Percentiles rank a stretch among this genome's conserved stretches.
These are phyloP conservation scores for Orientallactaga bullata DNA, from an alignment of 2,113 vertebrate species.

Conservation along the genomic window DNA sequence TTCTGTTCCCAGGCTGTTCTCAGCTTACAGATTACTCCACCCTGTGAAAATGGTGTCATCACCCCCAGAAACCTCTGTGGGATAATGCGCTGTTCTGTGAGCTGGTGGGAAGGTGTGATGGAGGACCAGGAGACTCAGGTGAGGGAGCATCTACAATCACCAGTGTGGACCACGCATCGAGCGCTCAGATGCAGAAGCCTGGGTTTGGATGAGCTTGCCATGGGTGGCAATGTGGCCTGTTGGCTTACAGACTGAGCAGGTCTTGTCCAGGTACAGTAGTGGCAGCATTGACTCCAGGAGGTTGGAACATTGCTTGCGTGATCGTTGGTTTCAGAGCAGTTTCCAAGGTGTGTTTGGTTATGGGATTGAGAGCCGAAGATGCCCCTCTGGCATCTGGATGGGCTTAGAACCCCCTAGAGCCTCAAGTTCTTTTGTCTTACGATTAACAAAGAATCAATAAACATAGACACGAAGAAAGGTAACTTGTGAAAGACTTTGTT, in stretches of 20 bases:
- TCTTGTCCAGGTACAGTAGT: too few relatives aligned
- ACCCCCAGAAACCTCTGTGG: neutral
- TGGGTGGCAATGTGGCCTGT: neutral
- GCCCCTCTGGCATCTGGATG: too few relatives aligned
- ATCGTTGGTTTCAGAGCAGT: neutral
- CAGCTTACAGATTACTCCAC: neutral
- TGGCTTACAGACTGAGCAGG: neutral
- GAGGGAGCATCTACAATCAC: neutral
- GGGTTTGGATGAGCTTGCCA: neutral
- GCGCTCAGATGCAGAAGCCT: too few relatives aligned
- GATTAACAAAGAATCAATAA: too few relatives aligned
- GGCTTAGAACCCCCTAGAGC: too few relatives aligned
- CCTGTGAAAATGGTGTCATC: neutral
- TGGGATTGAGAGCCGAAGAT: too few relatives aligned
- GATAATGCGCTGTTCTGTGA: neutral
- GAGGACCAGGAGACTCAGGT: too few relatives aligned
- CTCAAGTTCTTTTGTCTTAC: too few relatives aligned
- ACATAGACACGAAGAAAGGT: too few relatives aligned
- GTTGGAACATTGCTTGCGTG: neutral
- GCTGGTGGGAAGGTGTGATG: neutral
- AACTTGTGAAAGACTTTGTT: too few relatives aligned
- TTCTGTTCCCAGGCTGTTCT: conserved; percentile 54
- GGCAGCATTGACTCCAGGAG: neutral
- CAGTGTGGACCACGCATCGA: neutral
- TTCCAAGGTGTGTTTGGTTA: neutral